Evolutionary conservation across 2,888 invertebrate species (phyloP).

Genomic region (Antheraea yamamai): DNA sequence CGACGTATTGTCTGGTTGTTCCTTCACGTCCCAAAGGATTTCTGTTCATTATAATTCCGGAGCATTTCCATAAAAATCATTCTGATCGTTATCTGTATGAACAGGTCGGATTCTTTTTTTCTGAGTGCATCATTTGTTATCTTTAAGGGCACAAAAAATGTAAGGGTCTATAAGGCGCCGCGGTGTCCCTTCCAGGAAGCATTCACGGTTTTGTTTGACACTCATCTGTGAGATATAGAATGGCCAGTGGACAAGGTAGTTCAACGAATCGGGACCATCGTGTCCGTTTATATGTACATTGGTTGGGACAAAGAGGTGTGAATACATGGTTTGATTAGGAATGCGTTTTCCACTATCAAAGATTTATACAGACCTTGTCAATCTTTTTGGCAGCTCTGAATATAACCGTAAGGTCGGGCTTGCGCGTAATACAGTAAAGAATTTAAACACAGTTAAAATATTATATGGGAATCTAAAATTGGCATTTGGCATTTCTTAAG

Average conservation of each 20-base stretch:
- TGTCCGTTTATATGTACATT: constrained; percentile 39
- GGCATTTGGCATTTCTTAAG: too few relatives aligned
- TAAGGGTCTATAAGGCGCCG: constrained; percentile 76
- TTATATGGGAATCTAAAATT: too few relatives aligned
- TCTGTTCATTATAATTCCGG: constrained; percentile 78
- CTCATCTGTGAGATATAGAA: constrained; percentile 75
- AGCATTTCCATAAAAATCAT: constrained; percentile 81
- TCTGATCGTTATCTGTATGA: constrained; percentile 77
- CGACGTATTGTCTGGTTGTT: constrained; percentile 79
- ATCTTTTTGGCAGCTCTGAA: background rate
- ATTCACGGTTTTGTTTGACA: constrained; percentile 76
- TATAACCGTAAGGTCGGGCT: too few relatives aligned
- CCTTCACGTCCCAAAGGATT: constrained; percentile 78
- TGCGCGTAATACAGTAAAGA: too few relatives aligned
- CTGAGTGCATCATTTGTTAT: constrained; percentile 79
- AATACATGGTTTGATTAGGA: constrained; percentile 50
- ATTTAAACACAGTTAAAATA: too few relatives aligned
- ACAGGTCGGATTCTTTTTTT: constrained; percentile 80
- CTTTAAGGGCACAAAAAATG: constrained; percentile 76
- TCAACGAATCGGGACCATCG: constrained; percentile 58
- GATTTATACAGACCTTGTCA: background rate
- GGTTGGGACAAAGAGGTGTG: constrained; percentile 66
- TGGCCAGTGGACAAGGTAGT: constrained; percentile 63
- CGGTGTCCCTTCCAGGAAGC: constrained; percentile 77
- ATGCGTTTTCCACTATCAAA: background rate